phyloP scores from a whole-genome alignment of 1,140 invertebrate species.

The Bombus turneri region DNA sequence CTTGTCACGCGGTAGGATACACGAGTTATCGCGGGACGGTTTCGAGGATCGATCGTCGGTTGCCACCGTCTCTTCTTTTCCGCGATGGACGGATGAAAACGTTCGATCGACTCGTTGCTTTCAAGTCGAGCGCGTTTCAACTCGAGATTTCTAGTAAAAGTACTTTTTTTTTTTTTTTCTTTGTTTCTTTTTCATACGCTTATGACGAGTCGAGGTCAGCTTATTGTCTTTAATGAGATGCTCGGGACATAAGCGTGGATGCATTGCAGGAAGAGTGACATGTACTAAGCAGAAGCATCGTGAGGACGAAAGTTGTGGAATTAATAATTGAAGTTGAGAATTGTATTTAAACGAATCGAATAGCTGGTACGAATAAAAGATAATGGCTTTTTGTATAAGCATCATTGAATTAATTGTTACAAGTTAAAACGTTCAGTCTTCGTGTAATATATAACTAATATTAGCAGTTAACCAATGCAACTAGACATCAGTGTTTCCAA shows the following conservation, averaged over 20 bases:
- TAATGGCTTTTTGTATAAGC: background rate
- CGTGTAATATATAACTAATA: no score
- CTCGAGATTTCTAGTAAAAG: background rate
- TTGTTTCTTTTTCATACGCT: background rate
- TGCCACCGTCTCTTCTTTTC: background rate
- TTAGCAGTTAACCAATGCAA: no score
- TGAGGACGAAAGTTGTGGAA: background rate
- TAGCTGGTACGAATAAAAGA: background rate
- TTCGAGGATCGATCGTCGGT: conserved; percentile 42
- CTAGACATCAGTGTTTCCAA: no score
- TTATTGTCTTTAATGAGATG: conserved; percentile 25
- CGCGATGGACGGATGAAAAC: conserved; percentile 7
- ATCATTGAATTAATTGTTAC: background rate
- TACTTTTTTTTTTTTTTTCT: background rate
- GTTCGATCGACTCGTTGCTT: background rate
- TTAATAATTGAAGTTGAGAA: background rate
- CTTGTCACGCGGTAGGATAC: conserved; percentile 50
- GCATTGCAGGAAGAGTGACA: background rate
- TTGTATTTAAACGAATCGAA: background rate
- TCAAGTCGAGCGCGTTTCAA: background rate
- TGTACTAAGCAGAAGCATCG: background rate
- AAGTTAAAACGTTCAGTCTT: no score
- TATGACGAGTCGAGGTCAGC: background rate
- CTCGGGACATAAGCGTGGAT: background rate
- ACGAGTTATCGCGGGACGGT: conserved; percentile 36